Evolutionary conservation across 2,888 invertebrate species (phyloP).

Genomic region (Pristionchus fissidentatus): DNA sequence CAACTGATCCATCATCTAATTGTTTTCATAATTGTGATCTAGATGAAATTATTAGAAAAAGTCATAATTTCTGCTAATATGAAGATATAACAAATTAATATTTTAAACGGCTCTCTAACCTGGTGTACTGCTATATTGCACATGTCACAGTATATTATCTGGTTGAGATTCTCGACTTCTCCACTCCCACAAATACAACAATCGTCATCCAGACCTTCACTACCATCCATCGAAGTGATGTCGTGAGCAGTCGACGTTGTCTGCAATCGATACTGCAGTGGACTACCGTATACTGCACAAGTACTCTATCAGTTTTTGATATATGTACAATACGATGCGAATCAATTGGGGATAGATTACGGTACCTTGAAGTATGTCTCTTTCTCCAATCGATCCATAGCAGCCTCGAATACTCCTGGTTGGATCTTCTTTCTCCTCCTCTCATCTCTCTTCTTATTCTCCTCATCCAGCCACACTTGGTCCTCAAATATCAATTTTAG

Average conservation of each 20-base stretch:
- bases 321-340: no score
- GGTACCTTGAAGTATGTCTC: constrained; percentile 90
- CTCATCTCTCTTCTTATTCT: constrained; percentile 86
- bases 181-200: constrained; percentile 98
- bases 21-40: no score
- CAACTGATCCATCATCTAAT: no score
- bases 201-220: constrained; percentile 82
- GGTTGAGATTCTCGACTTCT: constrained; percentile 97
- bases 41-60: no score
- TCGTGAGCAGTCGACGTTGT: not conserved
- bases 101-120: constrained; percentile 66
- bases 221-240: not conserved
- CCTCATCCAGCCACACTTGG: constrained; percentile 90
- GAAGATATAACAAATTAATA: not conserved
- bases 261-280: not conserved
- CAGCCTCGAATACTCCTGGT: constrained; percentile 90
- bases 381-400: constrained; percentile 97
- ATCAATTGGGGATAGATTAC: not conserved
- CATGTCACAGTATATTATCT: constrained; percentile 99
- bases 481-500: no score
- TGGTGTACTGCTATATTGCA: constrained; percentile 99
- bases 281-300: not conserved
- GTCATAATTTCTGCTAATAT: not conserved
- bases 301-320: not conserved
- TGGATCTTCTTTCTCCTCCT: constrained; percentile 84